phyloP scores from a whole-genome alignment of 2,113 vertebrate species.

The Leucosticte australis region DNA sequence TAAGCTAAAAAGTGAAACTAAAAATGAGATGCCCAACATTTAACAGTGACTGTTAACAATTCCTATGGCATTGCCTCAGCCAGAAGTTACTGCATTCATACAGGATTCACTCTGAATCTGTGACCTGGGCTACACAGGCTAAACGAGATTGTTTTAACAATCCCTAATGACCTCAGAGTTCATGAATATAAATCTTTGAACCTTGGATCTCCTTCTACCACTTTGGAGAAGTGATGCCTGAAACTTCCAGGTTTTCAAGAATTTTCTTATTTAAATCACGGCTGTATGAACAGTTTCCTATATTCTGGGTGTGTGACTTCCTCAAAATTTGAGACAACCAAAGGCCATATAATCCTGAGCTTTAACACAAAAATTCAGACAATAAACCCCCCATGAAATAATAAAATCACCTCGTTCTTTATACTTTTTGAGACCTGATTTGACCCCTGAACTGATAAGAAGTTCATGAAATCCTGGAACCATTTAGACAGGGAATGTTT shows the following conservation, averaged over 20 bases:
- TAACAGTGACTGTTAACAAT: neutral
- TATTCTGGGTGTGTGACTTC: neutral
- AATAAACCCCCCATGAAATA: neutral
- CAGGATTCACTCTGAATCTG: neutral
- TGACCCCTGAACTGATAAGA: neutral
- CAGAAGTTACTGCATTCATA: neutral
- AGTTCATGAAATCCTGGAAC: neutral
- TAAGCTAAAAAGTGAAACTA: neutral
- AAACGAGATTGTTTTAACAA: neutral
- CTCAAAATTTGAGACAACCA: neutral
- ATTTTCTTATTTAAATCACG: neutral
- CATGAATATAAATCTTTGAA: neutral
- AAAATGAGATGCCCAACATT: neutral
- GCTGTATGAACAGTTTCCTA: neutral
- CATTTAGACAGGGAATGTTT: neutral
- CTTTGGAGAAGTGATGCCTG: neutral
- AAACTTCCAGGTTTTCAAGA: neutral
- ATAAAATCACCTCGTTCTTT: neutral
- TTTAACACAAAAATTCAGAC: neutral
- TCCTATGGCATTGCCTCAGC: neutral
- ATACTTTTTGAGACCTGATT: neutral
- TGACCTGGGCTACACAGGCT: neutral
- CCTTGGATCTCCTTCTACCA: neutral
- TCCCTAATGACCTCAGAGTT: neutral
- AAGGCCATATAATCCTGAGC: neutral